Evolutionary conservation across 2,888 invertebrate species (phyloP).

Genomic region (Drosophila subsilvestris): DNA sequence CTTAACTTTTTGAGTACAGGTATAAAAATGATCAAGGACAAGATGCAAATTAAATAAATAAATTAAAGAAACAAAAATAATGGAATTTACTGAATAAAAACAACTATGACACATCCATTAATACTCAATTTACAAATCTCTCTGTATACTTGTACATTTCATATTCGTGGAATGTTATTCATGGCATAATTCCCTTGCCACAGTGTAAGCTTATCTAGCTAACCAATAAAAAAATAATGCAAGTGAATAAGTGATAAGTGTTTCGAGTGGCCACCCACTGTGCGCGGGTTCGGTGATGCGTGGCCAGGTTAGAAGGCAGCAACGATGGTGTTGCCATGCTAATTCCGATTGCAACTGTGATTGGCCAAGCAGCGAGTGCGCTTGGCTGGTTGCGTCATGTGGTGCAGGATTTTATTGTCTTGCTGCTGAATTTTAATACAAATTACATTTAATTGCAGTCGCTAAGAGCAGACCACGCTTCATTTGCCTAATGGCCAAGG

Average conservation of each 20-base stretch:
- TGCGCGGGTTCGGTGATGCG: constrained; percentile 52
- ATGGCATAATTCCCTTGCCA: not conserved
- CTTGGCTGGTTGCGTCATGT: constrained; percentile 24
- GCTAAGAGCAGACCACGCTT: constrained; percentile 29
- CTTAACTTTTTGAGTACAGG: too few relatives aligned
- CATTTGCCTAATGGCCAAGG: constrained; percentile 71
- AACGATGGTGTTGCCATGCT: constrained; percentile 41
- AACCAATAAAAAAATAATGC: too few relatives aligned
- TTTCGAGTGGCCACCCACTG: not conserved
- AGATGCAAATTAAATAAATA: not conserved
- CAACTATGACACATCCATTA: too few relatives aligned
- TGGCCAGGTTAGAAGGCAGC: constrained; percentile 44
- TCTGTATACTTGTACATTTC: too few relatives aligned
- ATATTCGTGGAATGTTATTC: too few relatives aligned
- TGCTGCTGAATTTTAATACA: constrained; percentile 58
- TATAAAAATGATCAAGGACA: not conserved
- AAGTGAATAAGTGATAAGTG: too few relatives aligned
- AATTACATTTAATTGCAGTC: constrained; percentile 62
- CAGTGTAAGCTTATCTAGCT: too few relatives aligned
- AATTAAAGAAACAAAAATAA: too few relatives aligned
- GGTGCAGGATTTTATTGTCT: constrained; percentile 57
- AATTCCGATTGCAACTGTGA: constrained; percentile 43
- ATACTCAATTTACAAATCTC: too few relatives aligned
- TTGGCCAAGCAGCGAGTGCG: constrained; percentile 38
- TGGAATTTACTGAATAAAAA: too few relatives aligned